phyloP scores from a whole-genome alignment of 2,113 vertebrate species.

The Ceratotherium simum region DNA sequence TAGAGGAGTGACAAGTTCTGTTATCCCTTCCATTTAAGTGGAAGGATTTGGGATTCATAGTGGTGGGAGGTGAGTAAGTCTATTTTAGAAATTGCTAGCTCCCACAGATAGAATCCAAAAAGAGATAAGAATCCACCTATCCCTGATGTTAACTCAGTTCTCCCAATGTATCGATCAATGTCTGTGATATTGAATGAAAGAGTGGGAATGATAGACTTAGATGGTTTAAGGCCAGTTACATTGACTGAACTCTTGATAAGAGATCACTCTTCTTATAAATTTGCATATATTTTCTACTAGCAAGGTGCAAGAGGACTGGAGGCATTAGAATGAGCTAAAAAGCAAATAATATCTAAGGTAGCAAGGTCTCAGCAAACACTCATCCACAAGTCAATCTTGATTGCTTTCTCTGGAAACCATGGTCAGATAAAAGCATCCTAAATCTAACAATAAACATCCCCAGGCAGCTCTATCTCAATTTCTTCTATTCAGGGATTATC shows the following conservation, averaged over 20 bases:
- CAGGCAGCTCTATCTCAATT: background rate
- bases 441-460: constrained; percentile 37
- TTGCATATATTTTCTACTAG: background rate
- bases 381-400: constrained; percentile 10
- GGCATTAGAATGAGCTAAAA: background rate
- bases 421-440: background rate
- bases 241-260: background rate
- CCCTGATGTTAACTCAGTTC: background rate
- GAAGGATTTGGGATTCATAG: background rate
- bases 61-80: background rate
- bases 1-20: background rate
- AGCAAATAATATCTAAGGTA: background rate
- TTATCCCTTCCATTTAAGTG: background rate
- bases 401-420: background rate
- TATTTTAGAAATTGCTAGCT: background rate
- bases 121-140: background rate
- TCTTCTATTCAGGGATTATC: background rate
- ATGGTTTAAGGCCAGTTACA: background rate
- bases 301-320: background rate
- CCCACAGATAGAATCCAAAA: background rate
- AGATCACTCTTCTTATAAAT: background rate
- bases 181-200: background rate
- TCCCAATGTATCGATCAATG: background rate
- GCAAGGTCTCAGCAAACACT: background rate
- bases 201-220: background rate